Evolutionary conservation across 1,140 invertebrate species (phyloP).

Genomic region (Ostrea denselamellosa): DNA sequence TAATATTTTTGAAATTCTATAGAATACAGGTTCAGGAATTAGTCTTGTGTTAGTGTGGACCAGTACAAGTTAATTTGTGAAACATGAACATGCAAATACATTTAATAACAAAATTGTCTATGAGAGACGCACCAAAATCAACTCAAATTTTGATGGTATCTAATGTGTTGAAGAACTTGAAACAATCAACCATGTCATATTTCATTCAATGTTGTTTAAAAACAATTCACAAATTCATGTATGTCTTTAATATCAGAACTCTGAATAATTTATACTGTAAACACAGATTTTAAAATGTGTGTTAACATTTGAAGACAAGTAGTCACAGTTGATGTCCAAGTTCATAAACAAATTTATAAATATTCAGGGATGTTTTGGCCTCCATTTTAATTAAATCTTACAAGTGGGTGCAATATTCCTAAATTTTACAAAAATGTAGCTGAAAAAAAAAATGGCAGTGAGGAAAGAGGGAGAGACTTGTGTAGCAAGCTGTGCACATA

Average conservation of each 20-base stretch:
- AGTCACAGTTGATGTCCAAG: background rate
- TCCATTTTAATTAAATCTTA: background rate
- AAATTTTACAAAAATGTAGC: background rate
- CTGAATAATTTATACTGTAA: background rate
- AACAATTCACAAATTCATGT: background rate
- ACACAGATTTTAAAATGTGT: too few relatives aligned
- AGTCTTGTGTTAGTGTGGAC: background rate
- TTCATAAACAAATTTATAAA: background rate
- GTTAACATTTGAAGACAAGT: background rate
- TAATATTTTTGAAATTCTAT: background rate
- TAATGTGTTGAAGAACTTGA: background rate
- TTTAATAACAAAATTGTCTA: background rate
- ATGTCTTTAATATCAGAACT: background rate
- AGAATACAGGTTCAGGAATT: background rate
- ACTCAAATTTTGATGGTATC: background rate
- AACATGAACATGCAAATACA: background rate
- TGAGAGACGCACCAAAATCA: background rate
- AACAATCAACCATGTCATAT: background rate
- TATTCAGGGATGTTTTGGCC: background rate
- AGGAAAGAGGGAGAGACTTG: background rate
- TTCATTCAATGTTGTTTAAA: background rate
- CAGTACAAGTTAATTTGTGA: background rate
- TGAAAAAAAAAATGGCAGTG: constrained; percentile 21
- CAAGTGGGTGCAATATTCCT: background rate
- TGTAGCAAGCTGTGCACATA: constrained; percentile 37